These are phyloP conservation scores for Lepidochrysops patricia DNA, from an alignment of 2,888 invertebrate species.

Conservation along the genomic window DNA sequence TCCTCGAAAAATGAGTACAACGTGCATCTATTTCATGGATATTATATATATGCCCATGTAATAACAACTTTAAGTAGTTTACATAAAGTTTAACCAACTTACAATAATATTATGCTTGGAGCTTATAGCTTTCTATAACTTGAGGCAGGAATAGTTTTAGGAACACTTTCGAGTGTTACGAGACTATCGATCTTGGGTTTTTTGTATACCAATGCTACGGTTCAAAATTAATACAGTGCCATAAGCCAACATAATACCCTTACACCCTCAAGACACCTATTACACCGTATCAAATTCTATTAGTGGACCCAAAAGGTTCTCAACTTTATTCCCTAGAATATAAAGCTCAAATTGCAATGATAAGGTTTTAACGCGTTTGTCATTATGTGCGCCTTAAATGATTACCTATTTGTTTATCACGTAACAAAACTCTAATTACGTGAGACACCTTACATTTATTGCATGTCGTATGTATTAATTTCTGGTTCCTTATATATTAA, in stretches of 20 bases:
- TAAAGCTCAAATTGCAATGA: conserved; percentile 29
- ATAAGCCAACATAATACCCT: conserved; percentile 70
- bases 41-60: no score
- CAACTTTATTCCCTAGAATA: conserved; percentile 25
- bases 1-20: no score
- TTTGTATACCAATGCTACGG: no score
- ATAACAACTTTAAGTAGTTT: no score
- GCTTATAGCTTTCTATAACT: no score
- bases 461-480: neutral
- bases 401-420: conserved; percentile 71
- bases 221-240: conserved; percentile 74
- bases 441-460: conserved; percentile 43
- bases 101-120: no score
- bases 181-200: no score
- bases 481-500: neutral
- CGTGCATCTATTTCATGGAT: no score
- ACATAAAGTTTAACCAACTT: no score
- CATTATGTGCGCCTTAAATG: conserved; percentile 32
- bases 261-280: conserved; percentile 51
- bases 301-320: conserved; percentile 27
- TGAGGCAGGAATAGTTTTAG: no score
- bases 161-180: no score
- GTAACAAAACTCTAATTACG: conserved; percentile 67
- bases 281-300: conserved; percentile 66
- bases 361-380: conserved; percentile 31